Evolutionary conservation across 2,888 invertebrate species (phyloP).

Genomic region (Eupithecia abbreviata): DNA sequence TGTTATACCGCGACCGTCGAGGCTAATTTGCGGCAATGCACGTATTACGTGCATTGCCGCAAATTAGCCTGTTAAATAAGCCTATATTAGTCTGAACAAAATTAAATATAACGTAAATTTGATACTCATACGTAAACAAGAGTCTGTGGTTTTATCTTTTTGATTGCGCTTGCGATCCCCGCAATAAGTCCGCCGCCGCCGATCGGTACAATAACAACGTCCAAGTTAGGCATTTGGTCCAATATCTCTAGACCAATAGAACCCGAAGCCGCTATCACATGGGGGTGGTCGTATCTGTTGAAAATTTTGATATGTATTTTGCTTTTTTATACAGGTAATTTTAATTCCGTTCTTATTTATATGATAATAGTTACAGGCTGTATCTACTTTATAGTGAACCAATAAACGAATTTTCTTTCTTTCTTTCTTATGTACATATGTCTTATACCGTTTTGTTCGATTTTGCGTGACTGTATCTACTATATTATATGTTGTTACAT

Average conservation of each 20-base stretch:
- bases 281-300: constrained; percentile 93
- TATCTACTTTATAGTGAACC: too few species aligned
- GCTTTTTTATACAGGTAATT: too few species aligned
- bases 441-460: not conserved
- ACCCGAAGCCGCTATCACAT: constrained; percentile 95
- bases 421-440: too few species aligned
- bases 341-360: too few species aligned
- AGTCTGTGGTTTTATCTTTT: constrained; percentile 89
- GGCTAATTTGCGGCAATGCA: not conserved
- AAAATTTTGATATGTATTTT: not conserved
- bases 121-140: constrained; percentile 87
- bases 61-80: too few species aligned
- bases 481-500: too few species aligned
- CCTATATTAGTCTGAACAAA: not conserved
- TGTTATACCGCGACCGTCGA: not conserved
- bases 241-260: constrained; percentile 95
- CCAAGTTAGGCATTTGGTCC: constrained; percentile 91
- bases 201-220: constrained; percentile 94
- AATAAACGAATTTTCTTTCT: too few species aligned
- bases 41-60: not conserved
- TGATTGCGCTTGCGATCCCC: constrained; percentile 92
- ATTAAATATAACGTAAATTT: not conserved
- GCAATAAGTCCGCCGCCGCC: constrained; percentile 96
- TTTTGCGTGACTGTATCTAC: too few species aligned
- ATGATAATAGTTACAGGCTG: too few species aligned